Evolutionary conservation across 2,888 invertebrate genomes (phyloP), one percentile per base, ranked within the genome.

Genomic region (Protodeltote pygarga): DNA sequence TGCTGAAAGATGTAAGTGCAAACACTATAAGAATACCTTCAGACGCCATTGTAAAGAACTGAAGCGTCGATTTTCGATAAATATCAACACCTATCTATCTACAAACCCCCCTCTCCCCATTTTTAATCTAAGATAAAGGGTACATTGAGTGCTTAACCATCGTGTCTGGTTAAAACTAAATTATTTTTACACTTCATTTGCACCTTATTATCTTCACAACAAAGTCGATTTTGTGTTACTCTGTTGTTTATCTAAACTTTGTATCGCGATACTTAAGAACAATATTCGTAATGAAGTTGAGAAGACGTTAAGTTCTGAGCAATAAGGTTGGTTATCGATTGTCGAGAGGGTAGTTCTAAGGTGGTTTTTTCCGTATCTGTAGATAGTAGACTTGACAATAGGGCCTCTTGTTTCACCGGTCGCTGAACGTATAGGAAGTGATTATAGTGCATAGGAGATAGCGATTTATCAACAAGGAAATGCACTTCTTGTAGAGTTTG

Each of bases 51-150:
- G 47, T 49, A 27, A 40, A 39, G 27, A 45, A 47, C 28, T 50
- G 48, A 53, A 50, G 51, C 55, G 63, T 60, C 51, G 63, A 71
- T 69, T 71, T 69, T 65, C 71, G 68, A 68, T 68, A 68, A 61
- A 63, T 59, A 63, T 66, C 65, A 60, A 62, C 57, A 68, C 71
- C 70, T 63, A 65, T 48, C 64, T 62, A 59, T 48, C 71, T 65
- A 54, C 53, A 61, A 71, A 65, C 64, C 68, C 72, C 75, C 73
- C 73, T 53, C 69, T 74, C 81, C 79, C 82, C 75, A 76, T 87
- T 90, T 89, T 89, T 89, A 89, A 90, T 90, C 90, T 89, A 77
- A 89, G 89, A 89, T 90, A 90, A 89, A 89, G 86, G 85, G 83
- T 86, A 85, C 85, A 89, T 89, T 86, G 89, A 89, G 87, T 86